Base-by-base conservation (phyloP, 2,888 invertebrate species). In the Tetramorium bicarinatum region DNA sequence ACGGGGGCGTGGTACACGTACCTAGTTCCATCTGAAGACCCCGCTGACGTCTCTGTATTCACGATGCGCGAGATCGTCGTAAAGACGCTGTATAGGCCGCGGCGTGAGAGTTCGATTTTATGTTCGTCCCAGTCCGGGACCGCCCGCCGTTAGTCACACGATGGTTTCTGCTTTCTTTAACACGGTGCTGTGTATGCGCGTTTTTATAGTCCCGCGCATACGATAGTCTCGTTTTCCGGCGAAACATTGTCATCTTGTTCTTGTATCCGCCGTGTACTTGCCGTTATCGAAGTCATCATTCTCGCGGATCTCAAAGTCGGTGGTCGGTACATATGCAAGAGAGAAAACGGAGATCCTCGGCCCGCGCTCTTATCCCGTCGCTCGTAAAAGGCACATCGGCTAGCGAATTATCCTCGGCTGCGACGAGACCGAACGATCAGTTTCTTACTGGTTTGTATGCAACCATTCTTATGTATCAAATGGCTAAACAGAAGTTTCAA, bases 351-450 rank as follows among this genome's bases (percentile, higher is more conserved):
- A 49, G 34, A 7, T 52, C 29, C 34, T 72, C 25, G 15, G 34
- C 59, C 15, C 15, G 44, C 25, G 47, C 44, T 64, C 84, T 87
- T 83, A 86, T 76, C 66, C 76, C 81, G 85, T 29, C 62, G 85
- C 83, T 91, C 92, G 91, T 91, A 91, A 92, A 91, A 86, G 87
- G 83, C 82, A 74, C 84, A 61, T 71, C 89, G 87, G 91, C 87
- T 81, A 82, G 89, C 87, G 82, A 91, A 92, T 91, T 90, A 90
- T 82, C 47, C 77, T 72, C 29, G 74, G 80, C 66, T 66, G 74
- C 79, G 85, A 87, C 84, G 77, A 82, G 74, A 72, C 77, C 49
- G 83, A 90, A 91, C 87, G 88, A 87, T 79, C 87, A 88, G 79
- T 88, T 87, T 89, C 85, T 82, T 72, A 77, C 59, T 83, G 82